A percentile compares a stretch with the other conserved stretches of the same genome.
Evolutionary conservation across 2,888 invertebrate species (phyloP).

Genomic region (Mesodorylaimus sp.): DNA sequence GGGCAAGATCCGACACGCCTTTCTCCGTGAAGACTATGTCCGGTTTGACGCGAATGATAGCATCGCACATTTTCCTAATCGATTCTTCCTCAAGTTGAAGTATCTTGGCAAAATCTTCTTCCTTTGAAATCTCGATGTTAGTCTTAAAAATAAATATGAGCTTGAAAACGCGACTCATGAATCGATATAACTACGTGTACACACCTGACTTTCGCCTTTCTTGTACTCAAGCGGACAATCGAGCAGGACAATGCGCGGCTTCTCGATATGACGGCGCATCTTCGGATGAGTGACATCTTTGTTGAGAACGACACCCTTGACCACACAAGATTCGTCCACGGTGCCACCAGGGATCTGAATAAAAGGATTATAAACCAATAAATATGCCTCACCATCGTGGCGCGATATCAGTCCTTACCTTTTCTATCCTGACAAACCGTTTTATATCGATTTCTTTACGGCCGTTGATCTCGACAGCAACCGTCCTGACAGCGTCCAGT

Average conservation of each 20-base stretch:
- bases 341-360: conserved; percentile 72
- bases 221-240: conserved; percentile 96
- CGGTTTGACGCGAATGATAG: conserved; percentile 77
- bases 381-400: too few species aligned
- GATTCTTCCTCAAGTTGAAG: conserved; percentile 86
- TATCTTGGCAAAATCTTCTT: conserved; percentile 83
- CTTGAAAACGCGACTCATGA: too few species aligned
- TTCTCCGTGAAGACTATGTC: conserved; percentile 95
- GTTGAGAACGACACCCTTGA: conserved; percentile 89
- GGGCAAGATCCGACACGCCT: conserved; percentile 57
- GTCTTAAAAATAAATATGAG: conserved; percentile 42
- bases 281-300: conserved; percentile 96
- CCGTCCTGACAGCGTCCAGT: conserved; percentile 77
- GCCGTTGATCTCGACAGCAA: conserved; percentile 59
- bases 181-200: background rate
- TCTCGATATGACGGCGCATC: conserved; percentile 80
- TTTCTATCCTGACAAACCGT: conserved; percentile 74
- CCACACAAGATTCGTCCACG: conserved; percentile 76
- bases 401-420: conserved; percentile 28
- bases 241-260: conserved; percentile 77
- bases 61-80: conserved; percentile 66
- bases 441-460: conserved; percentile 91
- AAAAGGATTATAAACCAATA: background rate
- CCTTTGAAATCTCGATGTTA: conserved; percentile 80
- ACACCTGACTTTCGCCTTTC: conserved; percentile 74